Evolutionary conservation across 1,140 invertebrate species (phyloP), one percentile per base, ranked within the genome.

Genomic region (Lasioglossum albipes): DNA sequence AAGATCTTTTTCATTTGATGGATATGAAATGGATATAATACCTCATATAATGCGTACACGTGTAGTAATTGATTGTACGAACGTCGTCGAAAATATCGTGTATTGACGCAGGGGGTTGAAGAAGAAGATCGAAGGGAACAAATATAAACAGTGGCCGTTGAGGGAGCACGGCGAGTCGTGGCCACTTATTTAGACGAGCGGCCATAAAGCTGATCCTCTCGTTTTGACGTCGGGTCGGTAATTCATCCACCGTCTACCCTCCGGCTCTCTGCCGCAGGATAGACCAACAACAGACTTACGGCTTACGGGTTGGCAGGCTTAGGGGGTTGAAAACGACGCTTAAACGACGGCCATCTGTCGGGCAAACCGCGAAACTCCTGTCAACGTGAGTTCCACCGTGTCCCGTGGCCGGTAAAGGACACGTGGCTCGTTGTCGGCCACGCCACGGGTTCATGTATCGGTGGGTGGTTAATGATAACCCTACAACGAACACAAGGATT

Each of bases 341-440:
- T 86, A 91, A 92, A 85, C 86, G 88, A 87, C 81, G 84, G 92
- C 92, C 92, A 93, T 93, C 92, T 93, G 87, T 93, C 80, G 92
- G 89, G 66, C 72, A 81, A 83, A 74, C 84, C 79, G 76, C 82
- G 91, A 92, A 92, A 90, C 91, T 89, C 70, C 75, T 90, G 84
- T 91, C 88, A 88, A 79, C 87, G 31, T 36, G 52, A 59, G 77
- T 84, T 81, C n/a, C 85, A 74, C 69, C 84, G 57, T 67, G 79
- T 87, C 75, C 85, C 82, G 73, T 89, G 45, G 92, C 88, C 89
- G 92, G 92, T 93, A 93, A 92, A 83, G 75, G 81, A 75, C 75
- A 82, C 72, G 31, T 36, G 42, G 31, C 36, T 36, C 36, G 36
- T 49, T 2, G 45, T 61, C 41, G 45, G 62, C 12, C 71, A 22